These are phyloP conservation scores for Ageneiosus marmoratus DNA, from an alignment of 2,113 vertebrate genomes.

Conservation along the genomic window DNA sequence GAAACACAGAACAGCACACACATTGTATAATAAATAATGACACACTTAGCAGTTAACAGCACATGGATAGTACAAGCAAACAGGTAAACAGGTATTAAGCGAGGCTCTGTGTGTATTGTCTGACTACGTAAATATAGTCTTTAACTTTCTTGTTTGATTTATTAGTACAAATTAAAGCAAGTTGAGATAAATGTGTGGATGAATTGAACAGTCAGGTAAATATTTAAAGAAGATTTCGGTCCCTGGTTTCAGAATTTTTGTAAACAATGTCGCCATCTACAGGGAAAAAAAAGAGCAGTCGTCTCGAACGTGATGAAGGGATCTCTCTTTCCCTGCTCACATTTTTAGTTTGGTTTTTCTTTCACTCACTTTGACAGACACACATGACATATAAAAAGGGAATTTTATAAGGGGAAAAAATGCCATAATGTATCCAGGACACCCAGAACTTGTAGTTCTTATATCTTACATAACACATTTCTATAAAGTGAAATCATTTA, in stretches of 20 bases:
- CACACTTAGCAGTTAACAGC: constrained; percentile 1
- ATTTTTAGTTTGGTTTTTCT: background rate
- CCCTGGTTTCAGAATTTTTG: constrained; percentile 64
- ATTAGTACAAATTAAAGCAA: constrained; percentile 64
- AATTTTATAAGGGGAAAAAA: background rate
- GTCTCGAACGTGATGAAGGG: background rate
- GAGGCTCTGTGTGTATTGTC: background rate
- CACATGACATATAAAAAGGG: background rate
- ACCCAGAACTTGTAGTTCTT: background rate
- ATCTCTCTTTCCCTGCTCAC: background rate
- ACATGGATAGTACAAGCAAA: background rate
- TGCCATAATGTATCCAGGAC: constrained; percentile 64
- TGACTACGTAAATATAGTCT: constrained; percentile 16
- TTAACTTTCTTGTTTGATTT: constrained; percentile 16
- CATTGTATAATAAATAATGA: constrained; percentile 45
- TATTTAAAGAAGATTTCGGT: constrained; percentile 49
- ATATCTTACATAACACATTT: background rate
- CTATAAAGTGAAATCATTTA: background rate
- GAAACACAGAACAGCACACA: constrained; percentile 14
- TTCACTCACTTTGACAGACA: background rate
- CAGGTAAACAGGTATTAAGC: background rate
- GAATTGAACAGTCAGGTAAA: constrained; percentile 53
- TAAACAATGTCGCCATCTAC: constrained; percentile 95
- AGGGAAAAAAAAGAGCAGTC: constrained; percentile 64
- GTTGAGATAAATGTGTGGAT: constrained; percentile 55